Evolutionary conservation across 2,888 invertebrate species (phyloP).

Genomic region (Rhagophthalmus giganteus): DNA sequence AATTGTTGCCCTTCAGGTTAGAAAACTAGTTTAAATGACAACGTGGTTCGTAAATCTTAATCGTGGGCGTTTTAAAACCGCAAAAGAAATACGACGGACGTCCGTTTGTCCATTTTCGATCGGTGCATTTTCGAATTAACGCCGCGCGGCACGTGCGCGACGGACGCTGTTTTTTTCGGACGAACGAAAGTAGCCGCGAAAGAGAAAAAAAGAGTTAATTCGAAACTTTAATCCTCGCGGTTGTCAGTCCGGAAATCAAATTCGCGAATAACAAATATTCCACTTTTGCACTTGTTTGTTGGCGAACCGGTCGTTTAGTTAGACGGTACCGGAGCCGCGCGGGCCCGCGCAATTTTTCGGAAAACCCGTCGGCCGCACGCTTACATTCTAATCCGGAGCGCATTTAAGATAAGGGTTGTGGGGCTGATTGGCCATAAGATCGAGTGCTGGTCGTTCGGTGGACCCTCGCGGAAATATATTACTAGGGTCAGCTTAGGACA

Average conservation of each 20-base stretch:
- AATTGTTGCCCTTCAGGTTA: no score
- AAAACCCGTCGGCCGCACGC: constrained; percentile 36
- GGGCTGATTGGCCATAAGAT: constrained; percentile 49
- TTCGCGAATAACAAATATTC: constrained; percentile 53
- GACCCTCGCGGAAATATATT: constrained; percentile 49
- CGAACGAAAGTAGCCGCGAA: no score
- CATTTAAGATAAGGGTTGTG: constrained; percentile 46
- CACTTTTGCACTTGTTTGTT: constrained; percentile 52
- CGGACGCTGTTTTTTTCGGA: no score
- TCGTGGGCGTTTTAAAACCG: no score
- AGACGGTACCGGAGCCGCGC: constrained; percentile 43
- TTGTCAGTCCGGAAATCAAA: constrained; percentile 41
- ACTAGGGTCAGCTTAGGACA: constrained; percentile 31
- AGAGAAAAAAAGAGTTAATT: no score
- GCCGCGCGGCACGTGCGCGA: no score
- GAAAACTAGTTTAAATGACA: no score
- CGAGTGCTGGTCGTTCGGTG: constrained; percentile 49
- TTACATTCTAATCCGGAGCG: constrained; percentile 37
- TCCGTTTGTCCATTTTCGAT: no score
- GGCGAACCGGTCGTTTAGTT: constrained; percentile 41
- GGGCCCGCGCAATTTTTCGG: constrained; percentile 21
- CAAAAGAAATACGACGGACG: no score
- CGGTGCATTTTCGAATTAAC: no score
- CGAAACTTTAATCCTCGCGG: constrained; percentile 35
- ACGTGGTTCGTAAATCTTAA: no score